Evolutionary conservation across 2,888 invertebrate species (phyloP).

Genomic region (Melanotus villosus): DNA sequence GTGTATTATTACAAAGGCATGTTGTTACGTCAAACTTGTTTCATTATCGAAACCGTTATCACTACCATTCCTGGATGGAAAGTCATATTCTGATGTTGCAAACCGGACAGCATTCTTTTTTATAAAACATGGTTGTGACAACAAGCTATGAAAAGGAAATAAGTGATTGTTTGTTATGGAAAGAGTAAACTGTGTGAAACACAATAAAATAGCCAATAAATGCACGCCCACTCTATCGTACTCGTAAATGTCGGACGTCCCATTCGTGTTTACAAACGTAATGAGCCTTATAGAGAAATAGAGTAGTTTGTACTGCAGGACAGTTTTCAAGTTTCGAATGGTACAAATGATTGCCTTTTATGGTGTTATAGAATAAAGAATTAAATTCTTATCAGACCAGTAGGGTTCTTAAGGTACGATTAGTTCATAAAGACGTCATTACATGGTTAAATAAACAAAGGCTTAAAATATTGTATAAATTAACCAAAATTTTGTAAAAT

Average conservation of each 20-base stretch:
- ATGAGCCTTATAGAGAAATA: constrained; percentile 13
- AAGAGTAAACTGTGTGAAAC: constrained; percentile 16
- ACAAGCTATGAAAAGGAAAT: too few relatives aligned
- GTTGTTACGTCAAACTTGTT: neutral
- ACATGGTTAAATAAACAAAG: too few relatives aligned
- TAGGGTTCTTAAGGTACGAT: too few relatives aligned
- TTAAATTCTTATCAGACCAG: too few relatives aligned
- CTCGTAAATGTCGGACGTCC: constrained; percentile 24
- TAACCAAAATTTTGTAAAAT: too few relatives aligned
- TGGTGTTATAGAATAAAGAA: too few relatives aligned
- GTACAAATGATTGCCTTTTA: constrained; percentile 12
- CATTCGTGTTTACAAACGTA: constrained; percentile 31
- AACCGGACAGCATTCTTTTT: too few relatives aligned
- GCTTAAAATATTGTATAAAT: too few relatives aligned
- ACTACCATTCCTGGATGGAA: too few relatives aligned
- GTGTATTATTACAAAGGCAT: neutral
- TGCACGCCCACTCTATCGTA: constrained; percentile 25
- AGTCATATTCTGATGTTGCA: too few relatives aligned
- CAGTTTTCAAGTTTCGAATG: neutral
- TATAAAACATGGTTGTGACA: neutral
- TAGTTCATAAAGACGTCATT: too few relatives aligned
- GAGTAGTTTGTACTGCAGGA: neutral
- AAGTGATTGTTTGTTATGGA: constrained; percentile 31
- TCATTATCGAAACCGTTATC: too few relatives aligned
- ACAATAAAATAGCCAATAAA: constrained; percentile 34